These are phyloP conservation scores for Rhombomys opimus DNA, from an alignment of 2,113 vertebrate species.

Conservation along the genomic window DNA sequence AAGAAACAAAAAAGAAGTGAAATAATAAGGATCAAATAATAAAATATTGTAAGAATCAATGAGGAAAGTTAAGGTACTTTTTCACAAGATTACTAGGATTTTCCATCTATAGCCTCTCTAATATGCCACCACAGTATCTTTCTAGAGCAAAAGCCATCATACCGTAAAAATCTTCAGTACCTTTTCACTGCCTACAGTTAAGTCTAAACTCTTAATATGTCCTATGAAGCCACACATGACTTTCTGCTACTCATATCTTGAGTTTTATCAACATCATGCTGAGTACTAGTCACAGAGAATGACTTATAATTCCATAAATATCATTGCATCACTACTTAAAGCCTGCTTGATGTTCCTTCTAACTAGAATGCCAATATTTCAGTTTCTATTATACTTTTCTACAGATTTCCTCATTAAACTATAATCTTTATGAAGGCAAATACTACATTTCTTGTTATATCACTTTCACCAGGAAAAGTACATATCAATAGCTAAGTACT, in stretches of 20 bases:
- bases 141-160: conserved; percentile 59
- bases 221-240: background rate
- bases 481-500: conserved; percentile 16
- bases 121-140: conserved; percentile 11
- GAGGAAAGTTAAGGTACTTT: conserved; percentile 5
- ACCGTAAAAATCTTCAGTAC: conserved; percentile 1
- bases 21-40: conserved; percentile 19
- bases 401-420: conserved; percentile 22
- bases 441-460: conserved; percentile 35
- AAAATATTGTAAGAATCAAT: conserved; percentile 29
- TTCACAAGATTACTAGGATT: conserved; percentile 41
- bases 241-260: conserved; percentile 25
- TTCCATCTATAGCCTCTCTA: background rate
- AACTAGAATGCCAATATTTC: background rate
- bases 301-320: conserved; percentile 22
- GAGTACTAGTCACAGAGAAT: background rate
- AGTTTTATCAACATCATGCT: conserved; percentile 27
- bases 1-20: background rate
- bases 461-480: conserved; percentile 31
- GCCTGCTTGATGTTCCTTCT: conserved; percentile 6
- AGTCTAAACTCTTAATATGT: background rate
- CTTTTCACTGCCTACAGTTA: background rate
- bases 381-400: background rate
- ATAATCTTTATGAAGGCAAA: conserved; percentile 38
- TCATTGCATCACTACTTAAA: background rate